Base-by-base conservation (phyloP, 2,888 invertebrate species). In the Laspeyria flexula region DNA sequence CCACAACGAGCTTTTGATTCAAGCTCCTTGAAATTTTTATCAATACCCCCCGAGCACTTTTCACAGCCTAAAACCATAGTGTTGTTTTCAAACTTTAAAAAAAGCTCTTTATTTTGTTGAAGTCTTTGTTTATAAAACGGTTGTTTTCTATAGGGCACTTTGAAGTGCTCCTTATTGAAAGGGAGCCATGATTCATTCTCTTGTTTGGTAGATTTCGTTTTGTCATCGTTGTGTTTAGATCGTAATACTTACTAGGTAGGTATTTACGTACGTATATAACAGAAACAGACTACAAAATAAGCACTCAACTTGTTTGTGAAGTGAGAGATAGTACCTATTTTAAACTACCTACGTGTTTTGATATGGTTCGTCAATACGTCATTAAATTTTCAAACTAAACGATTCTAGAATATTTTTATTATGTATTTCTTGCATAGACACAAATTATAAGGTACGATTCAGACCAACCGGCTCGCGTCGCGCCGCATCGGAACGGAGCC, bases 1-100 rank as follows among this genome's bases (percentile, higher is more conserved):
- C 47, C 60, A 65, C 71, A 69, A 74, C 66, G 65, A 55, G 65
- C 69, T 75, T 81, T 76, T 77, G 72, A 78, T 81, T 79, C 72
- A 77, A 78, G 73, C 59, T 65, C 65, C 51, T 63, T 79, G 69
- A 72, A 76, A 72, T 71, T 80, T 79, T 77, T 77, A 82, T 77
- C 72, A 75, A 64, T 61, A 41, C 62, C 56, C 6, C 39, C 45
- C 51, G 43, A 43, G 44, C 41, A 46, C 62, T 27, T 68, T 71
- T 53, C 57, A 55, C 34, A 31, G 25, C 21, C 43, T 37, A 52
- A 47, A 31, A 18, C 39, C 11, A 47, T 31, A 13, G 25, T 16
- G 52, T 37, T 46, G 46, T 43, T 67, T 54, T 43, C 30, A 54
- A 66, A 67, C 50, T 64, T 71, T 49, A 59, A 60, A 71, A 62